Evolutionary conservation across 2,113 vertebrate species (phyloP).

Genomic region (Hippocampus zosterae): DNA sequence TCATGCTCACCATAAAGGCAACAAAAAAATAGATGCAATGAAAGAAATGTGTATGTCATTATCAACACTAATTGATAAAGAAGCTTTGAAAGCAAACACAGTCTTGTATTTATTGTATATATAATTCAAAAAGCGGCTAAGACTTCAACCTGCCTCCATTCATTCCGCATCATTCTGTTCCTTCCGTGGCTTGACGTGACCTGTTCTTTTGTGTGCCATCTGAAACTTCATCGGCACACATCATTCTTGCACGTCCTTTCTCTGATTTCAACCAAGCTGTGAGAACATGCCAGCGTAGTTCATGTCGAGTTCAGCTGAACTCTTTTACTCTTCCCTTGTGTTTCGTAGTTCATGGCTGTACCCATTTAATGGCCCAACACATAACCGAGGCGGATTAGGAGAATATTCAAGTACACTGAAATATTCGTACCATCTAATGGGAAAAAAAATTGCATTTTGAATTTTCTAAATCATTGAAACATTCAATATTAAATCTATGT

Average conservation of each 20-base stretch:
- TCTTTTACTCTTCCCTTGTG: background rate
- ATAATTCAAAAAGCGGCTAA: too few relatives aligned
- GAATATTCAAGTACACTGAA: background rate
- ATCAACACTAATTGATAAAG: too few relatives aligned
- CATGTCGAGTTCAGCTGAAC: background rate
- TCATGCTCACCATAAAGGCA: too few relatives aligned
- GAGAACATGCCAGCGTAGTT: slow-evolving; percentile 44
- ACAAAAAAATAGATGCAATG: too few relatives aligned
- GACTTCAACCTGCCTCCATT: too few relatives aligned
- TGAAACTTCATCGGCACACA: slow-evolving; percentile 56
- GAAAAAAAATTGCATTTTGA: too few relatives aligned
- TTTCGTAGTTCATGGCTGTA: background rate
- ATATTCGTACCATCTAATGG: too few relatives aligned
- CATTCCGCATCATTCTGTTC: slow-evolving; percentile 7
- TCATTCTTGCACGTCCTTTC: slow-evolving; percentile 38
- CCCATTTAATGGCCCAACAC: background rate
- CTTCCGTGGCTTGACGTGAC: slow-evolving; percentile 18
- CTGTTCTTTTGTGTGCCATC: slow-evolving; percentile 45
- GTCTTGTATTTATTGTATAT: too few relatives aligned
- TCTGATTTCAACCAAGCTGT: slow-evolving; percentile 45
- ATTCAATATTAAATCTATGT: too few relatives aligned
- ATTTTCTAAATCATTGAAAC: too few relatives aligned
- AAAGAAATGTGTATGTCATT: too few relatives aligned
- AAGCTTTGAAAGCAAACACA: too few relatives aligned
- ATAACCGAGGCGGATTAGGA: background rate